phyloP scores from a whole-genome alignment of 2,113 vertebrate species.

The Arizona elegans region DNA sequence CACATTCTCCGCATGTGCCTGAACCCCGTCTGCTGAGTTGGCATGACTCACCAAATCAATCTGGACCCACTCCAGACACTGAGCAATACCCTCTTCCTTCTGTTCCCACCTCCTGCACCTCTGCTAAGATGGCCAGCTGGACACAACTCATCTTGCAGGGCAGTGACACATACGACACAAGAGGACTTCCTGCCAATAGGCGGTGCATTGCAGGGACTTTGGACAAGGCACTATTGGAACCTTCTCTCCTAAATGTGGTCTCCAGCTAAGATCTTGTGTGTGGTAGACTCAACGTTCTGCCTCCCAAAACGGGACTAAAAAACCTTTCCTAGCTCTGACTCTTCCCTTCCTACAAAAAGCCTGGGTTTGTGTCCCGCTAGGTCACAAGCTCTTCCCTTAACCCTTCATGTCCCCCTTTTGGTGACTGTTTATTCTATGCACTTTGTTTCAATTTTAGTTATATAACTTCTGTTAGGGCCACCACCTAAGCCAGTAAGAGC shows the following conservation, averaged over 20 bases:
- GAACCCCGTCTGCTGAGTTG: not conserved
- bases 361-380: not conserved
- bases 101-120: not conserved
- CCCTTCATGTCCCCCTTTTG: not conserved
- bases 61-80: not conserved
- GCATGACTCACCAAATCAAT: not conserved
- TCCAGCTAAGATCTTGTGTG: not conserved
- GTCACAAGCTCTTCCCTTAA: not conserved
- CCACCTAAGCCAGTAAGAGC: not conserved
- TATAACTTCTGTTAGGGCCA: not conserved
- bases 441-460: slow-evolving; percentile 7
- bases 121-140: not conserved
- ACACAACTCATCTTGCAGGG: not conserved
- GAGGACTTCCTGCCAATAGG: not conserved
- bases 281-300: not conserved
- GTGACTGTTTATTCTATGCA: slow-evolving; percentile 11
- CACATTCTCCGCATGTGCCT: not conserved
- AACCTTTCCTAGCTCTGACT: not conserved
- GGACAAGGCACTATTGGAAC: not conserved
- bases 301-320: not conserved
- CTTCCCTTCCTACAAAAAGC: not conserved
- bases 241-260: not conserved
- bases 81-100: not conserved
- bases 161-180: not conserved
- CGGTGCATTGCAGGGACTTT: not conserved